Evolutionary conservation across 2,888 invertebrate genomes (phyloP), one percentile per base, ranked within the genome.

Genomic region (Andrena chrysosceles): DNA sequence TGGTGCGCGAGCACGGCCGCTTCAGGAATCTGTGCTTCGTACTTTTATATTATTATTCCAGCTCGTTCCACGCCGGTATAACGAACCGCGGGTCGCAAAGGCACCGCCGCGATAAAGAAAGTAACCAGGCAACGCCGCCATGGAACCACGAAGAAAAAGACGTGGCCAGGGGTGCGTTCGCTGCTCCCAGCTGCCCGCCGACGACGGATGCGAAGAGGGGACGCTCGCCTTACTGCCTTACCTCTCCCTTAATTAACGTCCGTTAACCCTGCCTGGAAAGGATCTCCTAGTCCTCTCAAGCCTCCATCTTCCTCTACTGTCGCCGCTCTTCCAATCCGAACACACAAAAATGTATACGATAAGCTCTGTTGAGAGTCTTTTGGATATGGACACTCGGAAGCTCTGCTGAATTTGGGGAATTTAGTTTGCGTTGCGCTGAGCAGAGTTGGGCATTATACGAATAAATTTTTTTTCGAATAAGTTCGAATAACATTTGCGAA

Each of bases 41-140:
- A 63, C 72, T 83, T 80, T 84, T 84, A 78, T 67, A 64, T 84
- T 87, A 87, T 87, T 87, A 87, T 85, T 87, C 79, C 78, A 70
- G 63, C 77, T 85, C 72, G 79, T 81, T 75, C 72, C 42, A 56
- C 77, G 66, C 73, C 54, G 73, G 73, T 81, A 68, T 81, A 87
- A 81, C 81, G 83, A 83, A 79, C 29, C 68, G 75, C 81, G 62
- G 52, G 59, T 75, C 63, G 73, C 75, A 85, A 87, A 87, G 83
- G 76, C 64, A 66, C 80, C 77, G 79, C 75, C 79, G 69, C 63
- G 77, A 71, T 84, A 79, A 83, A 85, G 62, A 72, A 75, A 74
- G 67, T 52, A 76, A 81, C 26, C 48, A 59, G 52, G 60, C 66
- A 72, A 68, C 10, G 20, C 31, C 26, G 59, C 5, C 33, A 33